phyloP scores from a whole-genome alignment of 2,888 invertebrate genomes.

The Erpobdella octoculata region DNA sequence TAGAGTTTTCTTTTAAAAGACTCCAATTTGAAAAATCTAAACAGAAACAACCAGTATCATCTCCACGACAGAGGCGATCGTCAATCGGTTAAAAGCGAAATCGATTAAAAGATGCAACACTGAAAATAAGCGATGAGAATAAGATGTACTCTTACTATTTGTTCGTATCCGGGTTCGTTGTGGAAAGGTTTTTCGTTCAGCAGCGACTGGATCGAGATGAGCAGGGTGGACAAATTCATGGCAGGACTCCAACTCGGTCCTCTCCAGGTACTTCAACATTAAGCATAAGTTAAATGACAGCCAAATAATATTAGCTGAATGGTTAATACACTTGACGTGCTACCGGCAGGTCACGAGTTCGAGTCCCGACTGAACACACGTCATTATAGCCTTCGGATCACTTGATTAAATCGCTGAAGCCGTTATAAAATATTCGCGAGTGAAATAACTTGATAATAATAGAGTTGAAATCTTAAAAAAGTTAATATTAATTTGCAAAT shows the following conservation, averaged over 20 bases:
- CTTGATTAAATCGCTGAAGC: background rate
- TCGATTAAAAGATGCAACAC: too few relatives aligned
- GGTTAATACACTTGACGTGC: too few relatives aligned
- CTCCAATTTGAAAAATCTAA: background rate
- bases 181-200: slow-evolving; percentile 61
- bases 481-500: background rate
- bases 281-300: too few relatives aligned
- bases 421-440: background rate
- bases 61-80: background rate
- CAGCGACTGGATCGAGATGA: slow-evolving; percentile 59
- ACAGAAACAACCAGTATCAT: background rate
- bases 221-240: slow-evolving; percentile 56
- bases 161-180: slow-evolving; percentile 61
- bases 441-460: background rate
- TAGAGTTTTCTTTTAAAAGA: too few relatives aligned
- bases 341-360: too few relatives aligned
- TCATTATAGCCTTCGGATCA: too few relatives aligned
- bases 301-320: background rate
- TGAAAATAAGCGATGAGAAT: background rate
- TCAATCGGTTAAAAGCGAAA: too few relatives aligned
- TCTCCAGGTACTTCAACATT: slow-evolving; percentile 55
- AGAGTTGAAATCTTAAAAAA: background rate
- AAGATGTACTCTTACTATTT: slow-evolving; percentile 44
- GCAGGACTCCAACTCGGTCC: slow-evolving; percentile 60
- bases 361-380: too few relatives aligned